Conservation (phyloP, 2,797 vertebrate species). For the Choloepus didactylus region DNA sequence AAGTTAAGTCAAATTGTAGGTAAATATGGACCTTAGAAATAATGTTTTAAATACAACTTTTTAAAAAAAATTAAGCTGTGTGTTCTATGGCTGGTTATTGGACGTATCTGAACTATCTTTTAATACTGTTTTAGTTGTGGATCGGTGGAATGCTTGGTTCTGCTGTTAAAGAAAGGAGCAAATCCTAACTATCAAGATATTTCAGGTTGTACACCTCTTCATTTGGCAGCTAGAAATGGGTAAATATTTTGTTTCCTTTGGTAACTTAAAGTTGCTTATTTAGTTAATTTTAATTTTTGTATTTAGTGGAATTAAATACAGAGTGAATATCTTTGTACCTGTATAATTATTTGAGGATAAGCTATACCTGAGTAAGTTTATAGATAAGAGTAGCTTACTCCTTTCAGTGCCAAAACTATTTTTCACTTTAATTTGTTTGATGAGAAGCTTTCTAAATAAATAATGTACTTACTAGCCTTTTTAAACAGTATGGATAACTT, state of each 20-base stretch:
- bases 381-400: background rate
- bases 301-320: slow-evolving; percentile 27
- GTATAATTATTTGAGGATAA: slow-evolving; percentile 46
- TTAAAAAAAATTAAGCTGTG: slow-evolving; percentile 11
- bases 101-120: slow-evolving; percentile 69
- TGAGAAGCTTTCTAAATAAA: background rate
- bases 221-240: slow-evolving; percentile 98
- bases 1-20: slow-evolving; percentile 58
- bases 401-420: background rate
- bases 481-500: background rate
- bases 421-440: slow-evolving; percentile 41
- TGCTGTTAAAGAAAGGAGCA: slow-evolving; percentile 97
- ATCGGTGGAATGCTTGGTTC: slow-evolving; percentile 97
- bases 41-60: background rate
- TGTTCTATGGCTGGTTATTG: background rate
- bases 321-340: background rate
- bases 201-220: slow-evolving; percentile 98
- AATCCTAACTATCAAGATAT: slow-evolving; percentile 99
- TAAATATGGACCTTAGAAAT: slow-evolving; percentile 39
- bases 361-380: background rate
- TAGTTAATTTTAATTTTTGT: slow-evolving; percentile 25
- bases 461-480: background rate
- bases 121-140: slow-evolving; percentile 92
- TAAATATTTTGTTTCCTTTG: slow-evolving; percentile 84
- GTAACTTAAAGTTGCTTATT: slow-evolving; percentile 18